A percentile compares a stretch with the other conserved stretches of the same genome.
Conservation (phyloP, 2,797 vertebrate species). For the Otus scops region DNA sequence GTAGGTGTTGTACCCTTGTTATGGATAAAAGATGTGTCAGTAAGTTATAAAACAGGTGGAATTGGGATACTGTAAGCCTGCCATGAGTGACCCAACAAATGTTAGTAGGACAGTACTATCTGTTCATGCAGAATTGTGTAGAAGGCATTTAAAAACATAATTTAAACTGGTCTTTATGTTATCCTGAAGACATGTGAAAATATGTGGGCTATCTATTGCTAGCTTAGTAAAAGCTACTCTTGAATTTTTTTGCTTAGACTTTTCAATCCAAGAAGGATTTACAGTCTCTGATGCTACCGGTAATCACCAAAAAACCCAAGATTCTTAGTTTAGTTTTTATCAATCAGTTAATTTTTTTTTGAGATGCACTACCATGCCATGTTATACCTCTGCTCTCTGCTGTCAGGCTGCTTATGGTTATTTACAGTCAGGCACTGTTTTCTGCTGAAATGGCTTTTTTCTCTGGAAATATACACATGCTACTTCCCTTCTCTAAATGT, state of each 20-base stretch:
- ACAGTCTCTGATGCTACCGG: not conserved
- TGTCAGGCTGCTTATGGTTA: not conserved
- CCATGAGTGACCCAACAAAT: not conserved
- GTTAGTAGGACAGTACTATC: not conserved
- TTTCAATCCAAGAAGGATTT: not conserved
- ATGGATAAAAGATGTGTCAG: slow-evolving; percentile 56
- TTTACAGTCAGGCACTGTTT: not conserved
- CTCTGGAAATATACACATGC: not conserved
- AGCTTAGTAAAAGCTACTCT: not conserved
- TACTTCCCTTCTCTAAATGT: not conserved
- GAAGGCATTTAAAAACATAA: not conserved
- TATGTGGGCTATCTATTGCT: not conserved
- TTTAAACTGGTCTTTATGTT: not conserved
- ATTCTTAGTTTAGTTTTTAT: not conserved
- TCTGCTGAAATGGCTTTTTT: slow-evolving; percentile 13
- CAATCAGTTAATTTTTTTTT: not conserved
- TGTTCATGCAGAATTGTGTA: not conserved
- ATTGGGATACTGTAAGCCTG: not conserved
- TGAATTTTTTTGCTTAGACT: not conserved
- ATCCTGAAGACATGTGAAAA: fast-evolving
- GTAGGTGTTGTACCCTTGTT: slow-evolving; percentile 54
- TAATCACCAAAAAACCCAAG: not conserved
- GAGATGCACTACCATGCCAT: not conserved
- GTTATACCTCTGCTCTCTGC: not conserved
- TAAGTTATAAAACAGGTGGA: slow-evolving; percentile 69